Evolutionary conservation across 2,113 vertebrate genomes (phyloP).

Genomic region (Alectura lathami): DNA sequence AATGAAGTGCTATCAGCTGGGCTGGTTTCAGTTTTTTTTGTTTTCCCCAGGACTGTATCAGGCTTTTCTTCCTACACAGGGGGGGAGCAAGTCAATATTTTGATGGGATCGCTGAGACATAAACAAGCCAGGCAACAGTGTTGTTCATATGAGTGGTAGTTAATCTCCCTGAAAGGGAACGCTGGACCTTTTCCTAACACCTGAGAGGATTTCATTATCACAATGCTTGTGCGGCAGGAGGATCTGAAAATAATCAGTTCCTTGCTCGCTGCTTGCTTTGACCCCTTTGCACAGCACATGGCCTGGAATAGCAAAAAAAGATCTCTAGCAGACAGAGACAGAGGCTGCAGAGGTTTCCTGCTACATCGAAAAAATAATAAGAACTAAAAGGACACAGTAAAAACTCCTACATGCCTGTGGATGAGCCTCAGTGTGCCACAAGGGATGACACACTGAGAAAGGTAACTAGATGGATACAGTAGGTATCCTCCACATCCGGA

Average conservation of each 20-base stretch:
- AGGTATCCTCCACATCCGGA: background rate
- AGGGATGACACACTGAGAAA: background rate
- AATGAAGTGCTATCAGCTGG: background rate
- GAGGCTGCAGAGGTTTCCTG: background rate
- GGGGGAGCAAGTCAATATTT: background rate
- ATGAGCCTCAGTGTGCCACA: background rate
- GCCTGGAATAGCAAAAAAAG: background rate
- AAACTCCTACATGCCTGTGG: rapidly evolving
- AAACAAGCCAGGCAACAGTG: background rate
- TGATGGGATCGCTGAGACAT: background rate
- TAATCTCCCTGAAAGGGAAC: background rate
- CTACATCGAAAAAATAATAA: background rate
- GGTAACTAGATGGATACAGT: background rate
- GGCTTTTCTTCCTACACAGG: background rate
- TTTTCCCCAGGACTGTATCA: background rate
- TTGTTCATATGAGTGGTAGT: background rate
- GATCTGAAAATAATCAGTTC: background rate
- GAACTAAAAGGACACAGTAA: background rate
- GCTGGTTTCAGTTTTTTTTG: background rate
- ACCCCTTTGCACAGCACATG: background rate
- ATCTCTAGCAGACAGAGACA: background rate
- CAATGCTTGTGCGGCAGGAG: background rate
- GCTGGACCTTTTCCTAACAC: background rate
- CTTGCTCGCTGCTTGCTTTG: background rate
- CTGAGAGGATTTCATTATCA: background rate